Evolutionary conservation across 2,113 vertebrate species (phyloP).

Genomic region (Pyrgilauda ruficollis): DNA sequence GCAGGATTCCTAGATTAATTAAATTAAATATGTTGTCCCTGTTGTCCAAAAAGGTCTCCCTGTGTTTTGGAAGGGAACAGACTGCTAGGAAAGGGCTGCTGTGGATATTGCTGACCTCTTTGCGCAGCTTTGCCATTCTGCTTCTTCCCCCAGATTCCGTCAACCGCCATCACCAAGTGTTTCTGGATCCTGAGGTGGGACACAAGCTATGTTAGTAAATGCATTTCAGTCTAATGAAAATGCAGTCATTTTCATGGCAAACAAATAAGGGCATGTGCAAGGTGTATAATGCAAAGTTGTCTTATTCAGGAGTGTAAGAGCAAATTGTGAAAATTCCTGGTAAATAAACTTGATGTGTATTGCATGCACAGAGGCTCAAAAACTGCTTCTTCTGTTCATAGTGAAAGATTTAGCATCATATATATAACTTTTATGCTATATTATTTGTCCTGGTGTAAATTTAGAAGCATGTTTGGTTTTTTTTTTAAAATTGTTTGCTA

Average conservation of each 20-base stretch:
- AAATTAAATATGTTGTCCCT: neutral
- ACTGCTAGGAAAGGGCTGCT: neutral
- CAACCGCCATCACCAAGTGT: neutral
- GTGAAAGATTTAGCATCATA: conserved; percentile 28
- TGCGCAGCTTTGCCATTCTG: neutral
- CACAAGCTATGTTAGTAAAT: neutral
- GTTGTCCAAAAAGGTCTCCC: neutral
- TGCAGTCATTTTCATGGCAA: neutral
- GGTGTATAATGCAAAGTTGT: neutral
- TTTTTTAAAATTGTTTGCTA: conserved; percentile 18
- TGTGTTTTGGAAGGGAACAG: neutral
- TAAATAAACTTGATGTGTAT: neutral
- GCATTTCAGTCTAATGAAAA: neutral
- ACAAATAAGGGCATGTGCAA: neutral
- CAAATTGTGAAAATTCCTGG: neutral
- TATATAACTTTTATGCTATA: neutral
- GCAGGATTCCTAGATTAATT: neutral
- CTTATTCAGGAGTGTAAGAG: neutral
- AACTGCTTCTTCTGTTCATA: neutral
- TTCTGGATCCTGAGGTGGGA: neutral
- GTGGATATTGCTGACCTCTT: neutral
- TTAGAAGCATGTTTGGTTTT: conserved; percentile 13
- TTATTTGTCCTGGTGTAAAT: conserved; percentile 6
- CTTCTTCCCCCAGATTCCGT: neutral
- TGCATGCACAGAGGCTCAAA: neutral